Conservation (phyloP, 2,797 vertebrate genomes). For the Coracias cyanogaster region DNA sequence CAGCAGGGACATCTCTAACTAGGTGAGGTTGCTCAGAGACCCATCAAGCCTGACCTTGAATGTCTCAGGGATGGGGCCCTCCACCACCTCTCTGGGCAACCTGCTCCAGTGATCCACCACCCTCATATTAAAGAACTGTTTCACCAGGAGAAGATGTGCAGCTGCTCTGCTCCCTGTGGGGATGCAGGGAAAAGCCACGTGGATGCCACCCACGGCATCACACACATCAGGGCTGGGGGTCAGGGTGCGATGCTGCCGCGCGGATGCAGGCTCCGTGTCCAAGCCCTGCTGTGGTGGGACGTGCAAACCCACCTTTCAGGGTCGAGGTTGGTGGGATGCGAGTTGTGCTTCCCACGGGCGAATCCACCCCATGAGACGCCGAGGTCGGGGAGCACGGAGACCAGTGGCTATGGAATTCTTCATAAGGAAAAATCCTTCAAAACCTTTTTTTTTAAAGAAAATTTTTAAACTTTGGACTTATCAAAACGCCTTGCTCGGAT, state of each 20-base stretch:
- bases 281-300: background rate
- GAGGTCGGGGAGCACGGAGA: background rate
- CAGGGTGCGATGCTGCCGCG: background rate
- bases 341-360: background rate
- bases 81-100: too few relatives aligned
- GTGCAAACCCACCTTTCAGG: background rate
- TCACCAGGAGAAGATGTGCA: rapidly evolving
- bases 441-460: too few relatives aligned
- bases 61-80: too few relatives aligned
- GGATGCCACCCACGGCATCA: background rate
- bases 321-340: rapidly evolving
- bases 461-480: too few relatives aligned
- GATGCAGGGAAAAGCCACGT: rapidly evolving
- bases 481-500: background rate
- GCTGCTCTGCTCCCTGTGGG: background rate
- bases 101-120: too few relatives aligned
- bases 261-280: background rate
- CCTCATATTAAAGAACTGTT: too few relatives aligned
- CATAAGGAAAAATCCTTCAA: background rate
- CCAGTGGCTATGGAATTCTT: background rate
- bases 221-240: background rate
- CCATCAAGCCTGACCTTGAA: too few relatives aligned
- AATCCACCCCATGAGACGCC: background rate
- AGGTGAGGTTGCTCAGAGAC: too few relatives aligned
- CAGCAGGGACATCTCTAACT: too few relatives aligned